Evolutionary conservation across 2,797 vertebrate genomes (phyloP), one percentile per base, ranked within the genome.

Genomic region (Vespertilio murinus): DNA sequence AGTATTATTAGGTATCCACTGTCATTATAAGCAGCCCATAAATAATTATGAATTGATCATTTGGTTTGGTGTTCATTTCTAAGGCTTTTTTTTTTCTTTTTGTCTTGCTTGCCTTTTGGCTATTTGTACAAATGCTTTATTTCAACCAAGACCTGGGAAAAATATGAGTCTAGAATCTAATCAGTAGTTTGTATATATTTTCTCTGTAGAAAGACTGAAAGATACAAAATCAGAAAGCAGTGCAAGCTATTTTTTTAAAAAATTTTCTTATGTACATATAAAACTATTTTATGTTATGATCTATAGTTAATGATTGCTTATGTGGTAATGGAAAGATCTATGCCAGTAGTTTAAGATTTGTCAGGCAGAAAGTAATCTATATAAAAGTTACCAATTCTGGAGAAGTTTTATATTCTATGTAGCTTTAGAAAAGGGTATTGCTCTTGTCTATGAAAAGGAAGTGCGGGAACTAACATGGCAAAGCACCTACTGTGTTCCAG

Each of bases 41-140:
- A 85, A 88, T 96, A 85, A 83, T 96, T 65, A 88, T 69, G 52
- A 81, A 47, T n/a, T 2, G 45, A 42, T 84, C 67, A 35, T 91
- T 81, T 88, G 45, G 45, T 91, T 89, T 79, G 49, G 33, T 81
- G 22, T 91, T 91, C 52, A 90, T 78, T 95, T 95, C 71, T 95
- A 69, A 69, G 49, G 30, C 23, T 33, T 69, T 82, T 88, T 82
- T 88, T 40, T 49, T 47, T n/a, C 79, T 90, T 78, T 86, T 85
- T 82, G 28, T 52, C 33, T 89, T 94, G 47, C 65, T 4, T 40
- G 23, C 64, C 42, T 91, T 86, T 89, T 85, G 49, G 61, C 17
- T 82, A 30, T 79, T 88, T 35, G 40, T 71, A 12, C 38, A 94
- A 90, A 90, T 71, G 23, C 45, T 91, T 90, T 84, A n/a, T 74